phyloP scores from a whole-genome alignment of 2,888 invertebrate species.

The Silvanus unidentatus region DNA sequence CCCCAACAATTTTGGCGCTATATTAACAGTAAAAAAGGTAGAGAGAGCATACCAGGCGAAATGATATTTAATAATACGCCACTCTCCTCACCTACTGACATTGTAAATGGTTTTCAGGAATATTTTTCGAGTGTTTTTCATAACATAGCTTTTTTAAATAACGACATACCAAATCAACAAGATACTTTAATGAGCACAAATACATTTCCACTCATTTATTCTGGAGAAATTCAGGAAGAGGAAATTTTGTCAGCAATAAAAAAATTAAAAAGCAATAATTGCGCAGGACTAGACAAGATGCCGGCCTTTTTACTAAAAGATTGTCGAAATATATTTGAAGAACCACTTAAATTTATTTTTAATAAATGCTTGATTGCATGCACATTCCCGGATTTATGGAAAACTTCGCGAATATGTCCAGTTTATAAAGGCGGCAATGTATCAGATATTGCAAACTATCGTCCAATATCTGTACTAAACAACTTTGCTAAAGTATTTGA shows the following conservation, averaged over 20 bases:
- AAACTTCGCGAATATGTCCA: not conserved
- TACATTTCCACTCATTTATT: too few relatives aligned
- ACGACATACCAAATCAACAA: too few relatives aligned
- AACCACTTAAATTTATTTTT: not conserved
- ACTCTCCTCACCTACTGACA: too few relatives aligned
- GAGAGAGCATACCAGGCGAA: too few relatives aligned
- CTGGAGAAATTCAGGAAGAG: not conserved
- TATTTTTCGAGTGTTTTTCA: too few relatives aligned
- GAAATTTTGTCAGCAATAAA: not conserved
- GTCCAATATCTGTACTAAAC: not conserved
- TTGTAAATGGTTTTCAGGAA: too few relatives aligned
- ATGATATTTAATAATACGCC: too few relatives aligned
- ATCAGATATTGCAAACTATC: not conserved
- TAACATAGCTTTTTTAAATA: too few relatives aligned
- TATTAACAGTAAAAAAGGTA: too few relatives aligned
- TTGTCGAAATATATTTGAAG: not conserved
- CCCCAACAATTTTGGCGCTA: too few relatives aligned
- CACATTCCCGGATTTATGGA: not conserved
- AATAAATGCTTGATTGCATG: not conserved
- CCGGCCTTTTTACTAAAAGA: conserved; percentile 1
- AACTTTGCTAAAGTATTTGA: conserved; percentile 1
- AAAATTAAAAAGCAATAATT: not conserved
- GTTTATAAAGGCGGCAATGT: not conserved
- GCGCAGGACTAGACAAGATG: not conserved
- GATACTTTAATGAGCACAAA: too few relatives aligned